Evolutionary conservation across 1,140 invertebrate species (phyloP), one percentile per base, ranked within the genome.

Genomic region (Bombus vancouverensis): DNA sequence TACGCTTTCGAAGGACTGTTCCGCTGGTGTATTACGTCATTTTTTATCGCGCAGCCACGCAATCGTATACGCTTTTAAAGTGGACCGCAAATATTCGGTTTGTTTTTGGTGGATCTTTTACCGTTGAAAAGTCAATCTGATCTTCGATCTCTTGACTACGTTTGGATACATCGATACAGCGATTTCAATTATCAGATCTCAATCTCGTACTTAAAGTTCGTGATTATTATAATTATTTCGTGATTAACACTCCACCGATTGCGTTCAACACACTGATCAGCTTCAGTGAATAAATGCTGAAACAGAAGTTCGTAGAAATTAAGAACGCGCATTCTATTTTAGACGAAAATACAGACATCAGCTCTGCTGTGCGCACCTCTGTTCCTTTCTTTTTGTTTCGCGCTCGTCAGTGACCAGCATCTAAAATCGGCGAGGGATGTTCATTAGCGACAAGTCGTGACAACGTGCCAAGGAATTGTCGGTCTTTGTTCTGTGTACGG

Each of bases 391-490:
- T 65, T 81, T 81, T 39, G 72, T 68, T 65, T 81, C 34, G 39
- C 47, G 68, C 88, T 85, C 81, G 85, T 87, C 75, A 73, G 75
- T 70, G 87, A 87, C 81, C 71, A 71, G 81, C 79, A 47, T 90
- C 89, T 87, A 90, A 89, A 90, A 90, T 89, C 87, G 88, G 78
- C 81, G 75, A 81, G 70, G 88, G 83, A 81, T 88, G 89, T 90
- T 90, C 89, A 88, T 90, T 90, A 90, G 83, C 85, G 72, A 70
- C 66, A 53, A 83, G 57, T 86, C 81, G 88, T 78, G 83, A 90
- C 86, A 81, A 44, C 12, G 80, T 90, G 88, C 89, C 88, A 90
- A 90, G 86, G 78, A 88, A 90, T 88, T 62, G 86, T 90, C 86
- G 80, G 77, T 91, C 88, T 92, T 92, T 91, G 90, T 93, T 90